These are phyloP conservation scores for Timandra comae DNA, from an alignment of 2,888 invertebrate species.

Conservation along the genomic window DNA sequence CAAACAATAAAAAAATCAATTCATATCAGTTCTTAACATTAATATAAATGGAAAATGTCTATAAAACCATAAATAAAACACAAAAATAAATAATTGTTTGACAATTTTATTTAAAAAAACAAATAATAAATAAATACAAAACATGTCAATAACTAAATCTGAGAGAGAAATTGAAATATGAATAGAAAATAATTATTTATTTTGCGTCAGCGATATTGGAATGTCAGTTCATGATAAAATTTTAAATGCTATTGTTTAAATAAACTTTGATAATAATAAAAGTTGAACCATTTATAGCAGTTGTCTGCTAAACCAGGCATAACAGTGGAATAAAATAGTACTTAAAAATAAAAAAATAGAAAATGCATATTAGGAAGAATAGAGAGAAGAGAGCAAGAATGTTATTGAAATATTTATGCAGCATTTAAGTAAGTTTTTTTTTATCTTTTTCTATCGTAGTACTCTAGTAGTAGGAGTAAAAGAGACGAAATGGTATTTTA, in stretches of 20 bases:
- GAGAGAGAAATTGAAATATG: slow-evolving; percentile 8
- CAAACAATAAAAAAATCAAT: too few species aligned
- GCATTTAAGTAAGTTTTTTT: too few species aligned
- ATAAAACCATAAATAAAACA: not conserved
- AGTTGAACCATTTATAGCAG: too few species aligned
- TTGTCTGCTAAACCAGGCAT: too few species aligned
- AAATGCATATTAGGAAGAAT: slow-evolving; percentile 17
- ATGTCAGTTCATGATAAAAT: slow-evolving; percentile 4
- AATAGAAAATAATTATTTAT: slow-evolving; percentile 4
- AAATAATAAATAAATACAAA: slow-evolving; percentile 16
- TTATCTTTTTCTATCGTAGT: too few species aligned
- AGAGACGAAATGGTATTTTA: too few species aligned
- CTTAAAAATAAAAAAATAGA: slow-evolving; percentile 8
- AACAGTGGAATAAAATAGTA: slow-evolving; percentile 6
- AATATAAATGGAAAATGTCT: too few species aligned
- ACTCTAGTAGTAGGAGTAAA: too few species aligned
- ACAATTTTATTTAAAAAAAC: slow-evolving; percentile 21
- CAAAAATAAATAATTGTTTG: slow-evolving; percentile 5
- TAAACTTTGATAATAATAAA: too few species aligned
- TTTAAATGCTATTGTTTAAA: too few species aligned
- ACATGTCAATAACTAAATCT: slow-evolving; percentile 12
- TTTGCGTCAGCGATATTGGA: slow-evolving; percentile 5
- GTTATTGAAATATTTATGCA: too few species aligned
- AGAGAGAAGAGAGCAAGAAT: slow-evolving; percentile 1
- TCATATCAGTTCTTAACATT: too few species aligned